A percentile compares a stretch with the other conserved stretches of the same genome.
phyloP scores from a whole-genome alignment of 2,113 vertebrate species.

The Heterocephalus glaber region DNA sequence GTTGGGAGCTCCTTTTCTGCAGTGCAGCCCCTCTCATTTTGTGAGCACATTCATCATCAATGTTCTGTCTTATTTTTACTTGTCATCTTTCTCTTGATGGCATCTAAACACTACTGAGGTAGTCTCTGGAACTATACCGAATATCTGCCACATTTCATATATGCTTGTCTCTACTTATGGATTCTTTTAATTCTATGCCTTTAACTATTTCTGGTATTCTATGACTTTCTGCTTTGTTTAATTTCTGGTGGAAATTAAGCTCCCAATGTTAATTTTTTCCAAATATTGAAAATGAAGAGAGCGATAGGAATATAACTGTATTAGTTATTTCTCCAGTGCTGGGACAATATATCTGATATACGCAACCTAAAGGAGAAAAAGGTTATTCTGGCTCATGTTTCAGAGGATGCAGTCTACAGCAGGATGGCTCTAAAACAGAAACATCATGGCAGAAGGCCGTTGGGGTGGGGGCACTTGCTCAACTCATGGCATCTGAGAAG shows the following conservation, averaged over 20 bases:
- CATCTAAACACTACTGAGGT: neutral
- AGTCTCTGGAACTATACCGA: neutral
- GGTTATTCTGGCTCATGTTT: neutral
- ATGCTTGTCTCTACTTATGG: neutral
- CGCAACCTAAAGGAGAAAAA: neutral
- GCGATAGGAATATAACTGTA: neutral
- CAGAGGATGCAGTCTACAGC: neutral
- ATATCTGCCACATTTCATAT: neutral
- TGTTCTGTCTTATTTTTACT: constrained; percentile 21
- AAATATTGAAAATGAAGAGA: neutral
- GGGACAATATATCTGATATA: neutral
- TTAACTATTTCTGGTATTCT: neutral
- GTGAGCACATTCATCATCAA: neutral
- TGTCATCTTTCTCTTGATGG: neutral
- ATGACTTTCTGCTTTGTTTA: neutral
- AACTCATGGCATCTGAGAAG: neutral
- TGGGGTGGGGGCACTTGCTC: neutral
- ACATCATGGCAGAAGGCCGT: neutral
- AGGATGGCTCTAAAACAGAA: neutral
- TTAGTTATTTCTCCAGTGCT: neutral
- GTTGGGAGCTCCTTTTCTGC: neutral
- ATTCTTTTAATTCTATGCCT: neutral
- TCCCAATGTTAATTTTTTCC: neutral
- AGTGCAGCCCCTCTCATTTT: neutral
- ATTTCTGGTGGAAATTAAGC: neutral